Conservation (phyloP, 2,113 vertebrate species). For the Crotalus tigris region DNA sequence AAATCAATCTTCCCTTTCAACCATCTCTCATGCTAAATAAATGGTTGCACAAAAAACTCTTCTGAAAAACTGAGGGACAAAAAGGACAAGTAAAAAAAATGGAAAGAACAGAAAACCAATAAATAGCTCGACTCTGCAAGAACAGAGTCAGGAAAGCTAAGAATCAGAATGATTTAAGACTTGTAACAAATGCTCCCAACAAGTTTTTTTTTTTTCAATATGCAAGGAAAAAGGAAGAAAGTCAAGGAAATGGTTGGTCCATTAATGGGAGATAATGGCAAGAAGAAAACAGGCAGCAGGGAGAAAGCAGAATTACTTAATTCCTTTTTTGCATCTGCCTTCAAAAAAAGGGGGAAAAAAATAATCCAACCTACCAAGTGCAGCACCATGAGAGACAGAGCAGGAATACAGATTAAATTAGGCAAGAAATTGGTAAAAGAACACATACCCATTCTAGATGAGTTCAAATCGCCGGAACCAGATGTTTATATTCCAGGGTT, state of each 20-base stretch:
- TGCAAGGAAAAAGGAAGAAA: neutral
- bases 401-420: neutral
- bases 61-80: neutral
- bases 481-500: too few relatives aligned
- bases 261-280: neutral
- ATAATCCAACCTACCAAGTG: neutral
- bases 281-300: neutral
- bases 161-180: neutral
- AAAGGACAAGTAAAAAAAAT: neutral
- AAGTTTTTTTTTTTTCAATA: neutral
- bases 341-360: neutral
- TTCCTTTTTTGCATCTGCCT: neutral
- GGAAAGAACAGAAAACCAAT: neutral
- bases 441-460: too few relatives aligned
- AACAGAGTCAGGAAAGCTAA: neutral
- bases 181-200: neutral
- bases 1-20: neutral
- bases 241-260: neutral
- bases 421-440: neutral
- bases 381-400: neutral
- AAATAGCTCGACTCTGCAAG: neutral
- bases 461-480: too few relatives aligned
- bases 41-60: neutral
- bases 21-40: neutral
- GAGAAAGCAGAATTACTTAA: neutral